Evolutionary conservation across 2,888 invertebrate species (phyloP).

Genomic region (Drosophila stalkeri): DNA sequence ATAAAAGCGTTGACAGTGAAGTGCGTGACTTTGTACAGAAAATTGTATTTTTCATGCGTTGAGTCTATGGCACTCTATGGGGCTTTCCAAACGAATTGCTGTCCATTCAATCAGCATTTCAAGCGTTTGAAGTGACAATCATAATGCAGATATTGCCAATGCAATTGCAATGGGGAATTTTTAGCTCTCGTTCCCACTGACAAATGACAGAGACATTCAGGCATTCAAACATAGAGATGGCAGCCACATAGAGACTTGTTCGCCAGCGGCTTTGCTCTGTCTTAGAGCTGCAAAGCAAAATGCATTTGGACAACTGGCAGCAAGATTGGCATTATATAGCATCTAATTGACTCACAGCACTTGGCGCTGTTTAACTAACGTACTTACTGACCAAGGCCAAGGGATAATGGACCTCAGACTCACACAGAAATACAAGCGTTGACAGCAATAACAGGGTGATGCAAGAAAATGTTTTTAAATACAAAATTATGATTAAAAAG

Average conservation of each 20-base stretch:
- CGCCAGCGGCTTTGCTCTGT: background rate
- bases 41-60: slow-evolving; percentile 52
- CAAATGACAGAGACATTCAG: background rate
- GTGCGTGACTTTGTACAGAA: slow-evolving; percentile 68
- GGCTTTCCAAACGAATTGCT: slow-evolving; percentile 71
- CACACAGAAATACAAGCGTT: slow-evolving; percentile 29
- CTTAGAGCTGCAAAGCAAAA: slow-evolving; percentile 14
- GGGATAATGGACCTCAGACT: slow-evolving; percentile 26
- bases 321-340: slow-evolving; percentile 63
- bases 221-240: slow-evolving; percentile 5
- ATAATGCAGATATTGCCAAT: slow-evolving; percentile 74
- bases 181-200: slow-evolving; percentile 21
- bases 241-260: background rate
- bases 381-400: slow-evolving; percentile 46
- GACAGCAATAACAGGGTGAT: slow-evolving; percentile 34
- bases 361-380: slow-evolving; percentile 68
- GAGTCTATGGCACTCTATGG: slow-evolving; percentile 26
- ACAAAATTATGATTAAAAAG: too few species aligned
- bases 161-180: slow-evolving; percentile 46
- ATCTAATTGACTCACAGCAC: slow-evolving; percentile 76
- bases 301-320: slow-evolving; percentile 28
- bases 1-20: slow-evolving; percentile 72
- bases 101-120: slow-evolving; percentile 79
- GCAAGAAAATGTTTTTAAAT: too few species aligned
- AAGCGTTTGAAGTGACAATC: slow-evolving; percentile 77